phyloP scores from a whole-genome alignment of 1,140 invertebrate genomes.

The Drosophila kanapiae region DNA sequence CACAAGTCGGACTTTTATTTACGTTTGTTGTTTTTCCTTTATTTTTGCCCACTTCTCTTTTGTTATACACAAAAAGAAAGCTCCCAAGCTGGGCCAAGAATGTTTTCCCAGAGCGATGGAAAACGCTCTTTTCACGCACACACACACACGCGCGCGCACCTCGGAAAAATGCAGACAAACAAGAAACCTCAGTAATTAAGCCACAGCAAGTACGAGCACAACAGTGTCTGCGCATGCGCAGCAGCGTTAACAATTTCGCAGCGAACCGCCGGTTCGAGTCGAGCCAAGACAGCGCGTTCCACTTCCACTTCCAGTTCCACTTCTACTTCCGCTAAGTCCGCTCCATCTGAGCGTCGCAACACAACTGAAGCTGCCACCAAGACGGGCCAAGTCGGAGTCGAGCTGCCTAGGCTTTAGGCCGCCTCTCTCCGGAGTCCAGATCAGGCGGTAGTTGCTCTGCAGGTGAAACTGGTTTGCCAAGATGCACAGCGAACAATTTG shows the following conservation, averaged over 20 bases:
- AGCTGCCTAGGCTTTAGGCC: slow-evolving; percentile 40
- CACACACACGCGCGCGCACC: slow-evolving; percentile 14
- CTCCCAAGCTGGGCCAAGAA: slow-evolving; percentile 58
- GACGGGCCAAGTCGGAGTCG: slow-evolving; percentile 17
- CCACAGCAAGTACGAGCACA: slow-evolving; percentile 53
- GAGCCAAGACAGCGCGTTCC: slow-evolving; percentile 6
- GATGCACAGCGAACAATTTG: slow-evolving; percentile 27
- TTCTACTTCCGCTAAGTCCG: slow-evolving; percentile 42
- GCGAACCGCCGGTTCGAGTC: slow-evolving; percentile 33
- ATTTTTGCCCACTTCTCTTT: slow-evolving; percentile 45
- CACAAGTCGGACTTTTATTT: slow-evolving; percentile 61
- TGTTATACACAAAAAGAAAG: slow-evolving; percentile 77
- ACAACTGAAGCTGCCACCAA: slow-evolving; percentile 62
- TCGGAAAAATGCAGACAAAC: slow-evolving; percentile 79
- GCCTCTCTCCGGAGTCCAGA: slow-evolving; percentile 11
- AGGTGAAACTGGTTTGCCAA: slow-evolving; percentile 65
- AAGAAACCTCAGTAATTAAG: slow-evolving; percentile 79
- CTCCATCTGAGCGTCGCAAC: slow-evolving; percentile 74
- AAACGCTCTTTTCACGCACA: slow-evolving; percentile 22
- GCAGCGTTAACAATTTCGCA: slow-evolving; percentile 52
- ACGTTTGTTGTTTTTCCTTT: slow-evolving; percentile 52
- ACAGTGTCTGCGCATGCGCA: slow-evolving; percentile 58
- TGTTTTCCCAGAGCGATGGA: slow-evolving; percentile 75
- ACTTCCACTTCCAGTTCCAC: slow-evolving; percentile 18
- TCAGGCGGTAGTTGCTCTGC: slow-evolving; percentile 33